phyloP scores from a whole-genome alignment of 2,113 vertebrate species.

The Myxocyprinus asiaticus region DNA sequence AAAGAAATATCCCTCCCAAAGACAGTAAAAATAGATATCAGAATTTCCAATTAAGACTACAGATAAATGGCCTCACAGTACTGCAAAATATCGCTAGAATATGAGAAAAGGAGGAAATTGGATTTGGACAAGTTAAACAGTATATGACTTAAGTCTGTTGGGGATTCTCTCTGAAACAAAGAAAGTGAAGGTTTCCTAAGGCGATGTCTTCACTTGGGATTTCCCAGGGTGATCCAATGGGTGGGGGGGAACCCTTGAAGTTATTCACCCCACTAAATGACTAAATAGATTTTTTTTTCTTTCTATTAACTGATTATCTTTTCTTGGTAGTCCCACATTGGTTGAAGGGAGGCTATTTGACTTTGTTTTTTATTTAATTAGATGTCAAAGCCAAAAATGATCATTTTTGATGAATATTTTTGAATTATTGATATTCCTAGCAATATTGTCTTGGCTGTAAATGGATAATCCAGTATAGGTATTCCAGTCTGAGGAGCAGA shows the following conservation, averaged over 20 bases:
- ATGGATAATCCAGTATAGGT: conserved; percentile 8
- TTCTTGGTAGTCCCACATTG: conserved; percentile 68
- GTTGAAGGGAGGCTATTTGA: conserved; percentile 70
- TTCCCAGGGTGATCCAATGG: conserved; percentile 68
- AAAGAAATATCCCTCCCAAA: conserved; percentile 55
- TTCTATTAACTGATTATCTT: conserved; percentile 78
- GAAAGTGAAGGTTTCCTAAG: conserved; percentile 76
- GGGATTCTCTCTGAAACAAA: conserved; percentile 73
- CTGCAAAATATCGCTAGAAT: conserved; percentile 75
- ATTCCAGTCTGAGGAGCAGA: not conserved
- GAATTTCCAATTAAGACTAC: conserved; percentile 76
- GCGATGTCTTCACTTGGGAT: conserved; percentile 74
- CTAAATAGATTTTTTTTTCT: conserved; percentile 85
- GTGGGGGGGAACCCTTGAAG: conserved; percentile 78
- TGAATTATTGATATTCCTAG: conserved; percentile 49
- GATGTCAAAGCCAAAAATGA: conserved; percentile 63
- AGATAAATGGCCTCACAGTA: conserved; percentile 77
- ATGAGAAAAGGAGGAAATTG: conserved; percentile 72
- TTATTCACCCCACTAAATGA: conserved; percentile 81
- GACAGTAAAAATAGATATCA: conserved; percentile 69
- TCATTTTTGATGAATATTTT: conserved; percentile 57
- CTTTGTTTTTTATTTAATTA: conserved; percentile 75
- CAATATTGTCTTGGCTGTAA: conserved; percentile 24
- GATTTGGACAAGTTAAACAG: conserved; percentile 74
- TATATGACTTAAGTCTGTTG: conserved; percentile 79